Base-by-base conservation (phyloP, 2,797 vertebrate species). In the Argyrosomus regius region DNA sequence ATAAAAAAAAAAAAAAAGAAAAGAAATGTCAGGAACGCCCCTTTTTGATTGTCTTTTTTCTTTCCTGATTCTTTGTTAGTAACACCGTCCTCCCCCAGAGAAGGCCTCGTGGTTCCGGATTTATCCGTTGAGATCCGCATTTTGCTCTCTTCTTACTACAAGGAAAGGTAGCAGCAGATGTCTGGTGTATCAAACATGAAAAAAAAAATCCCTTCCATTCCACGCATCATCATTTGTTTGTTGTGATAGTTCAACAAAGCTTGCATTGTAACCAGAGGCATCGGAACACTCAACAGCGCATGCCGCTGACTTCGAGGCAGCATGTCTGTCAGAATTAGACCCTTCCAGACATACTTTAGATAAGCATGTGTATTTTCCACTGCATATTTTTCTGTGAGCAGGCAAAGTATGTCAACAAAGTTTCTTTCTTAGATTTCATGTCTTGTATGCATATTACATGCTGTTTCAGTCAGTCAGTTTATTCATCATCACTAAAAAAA, bases 71-170 rank as follows among this genome's bases (percentile, higher is more conserved):
- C 0, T 43, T 80, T 74, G 48, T 7, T 43, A 92, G 92, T 89
- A 3, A 85, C 90, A 1, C 88, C 91, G 3, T 58, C 77, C 2
- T 48, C 76, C 22, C 77, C 81, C 7, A 50, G 72, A 53, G 82
- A 85, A 1, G 71, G 85, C 12, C 59, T 75, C 0, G 70, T n/a
- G 11, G 72, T 31, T 58, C 83, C 80, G 0, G 89, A 92, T 91
- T 75, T 92, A 62, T 89, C 90, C 0, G 26, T 26, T 3, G 89
- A 91, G 75, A 89, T 90, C 46, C 64, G 70, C 17, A 63, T 73
- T 13, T 77, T 92, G 58, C 87, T 93, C 3, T 81, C 84, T 3
- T 89, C 86, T 39, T 93, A 92, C 80, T 75, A 89, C 75, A 92
- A 88, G 22, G 84, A 93, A 82, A 92, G 89, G 91, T 92, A 80